These are phyloP conservation scores for Cariama cristata DNA, from an alignment of 2,113 vertebrate genomes.

Conservation along the genomic window DNA sequence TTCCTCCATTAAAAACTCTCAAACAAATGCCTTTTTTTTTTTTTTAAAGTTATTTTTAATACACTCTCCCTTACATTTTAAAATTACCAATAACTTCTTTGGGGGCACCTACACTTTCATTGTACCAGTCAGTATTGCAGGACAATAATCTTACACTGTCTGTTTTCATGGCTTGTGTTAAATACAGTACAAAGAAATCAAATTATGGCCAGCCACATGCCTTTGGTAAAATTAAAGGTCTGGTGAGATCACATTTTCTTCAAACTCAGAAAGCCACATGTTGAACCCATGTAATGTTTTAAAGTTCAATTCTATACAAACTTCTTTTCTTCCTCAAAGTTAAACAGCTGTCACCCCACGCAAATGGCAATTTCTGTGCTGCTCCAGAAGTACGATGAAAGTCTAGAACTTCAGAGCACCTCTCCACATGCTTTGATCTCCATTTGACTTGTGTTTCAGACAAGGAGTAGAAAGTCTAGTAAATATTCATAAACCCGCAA, in stretches of 20 bases:
- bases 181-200: conserved; percentile 49
- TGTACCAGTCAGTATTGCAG: conserved; percentile 24
- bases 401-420: conserved; percentile 22
- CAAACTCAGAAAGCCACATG: conserved; percentile 55
- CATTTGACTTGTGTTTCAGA: background rate
- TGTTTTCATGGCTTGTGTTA: conserved; percentile 53
- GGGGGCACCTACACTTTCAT: conserved; percentile 34
- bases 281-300: conserved; percentile 52
- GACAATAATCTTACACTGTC: conserved; percentile 34
- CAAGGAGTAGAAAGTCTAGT: conserved; percentile 22
- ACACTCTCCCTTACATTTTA: conserved; percentile 61
- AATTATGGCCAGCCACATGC: conserved; percentile 57
- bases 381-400: conserved; percentile 29
- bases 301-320: conserved; percentile 43
- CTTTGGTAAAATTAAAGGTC: conserved; percentile 65
- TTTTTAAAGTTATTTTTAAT: conserved; percentile 69
- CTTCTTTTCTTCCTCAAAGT: conserved; percentile 26
- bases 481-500: conserved; percentile 55
- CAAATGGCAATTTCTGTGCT: background rate
- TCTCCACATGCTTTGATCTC: conserved; percentile 1
- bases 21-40: conserved; percentile 8
- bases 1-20: conserved; percentile 21
- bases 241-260: conserved; percentile 61
- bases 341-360: background rate
- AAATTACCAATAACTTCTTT: conserved; percentile 28